phyloP scores from a whole-genome alignment of 2,888 invertebrate species.

The Nipponacmea schrenckii region DNA sequence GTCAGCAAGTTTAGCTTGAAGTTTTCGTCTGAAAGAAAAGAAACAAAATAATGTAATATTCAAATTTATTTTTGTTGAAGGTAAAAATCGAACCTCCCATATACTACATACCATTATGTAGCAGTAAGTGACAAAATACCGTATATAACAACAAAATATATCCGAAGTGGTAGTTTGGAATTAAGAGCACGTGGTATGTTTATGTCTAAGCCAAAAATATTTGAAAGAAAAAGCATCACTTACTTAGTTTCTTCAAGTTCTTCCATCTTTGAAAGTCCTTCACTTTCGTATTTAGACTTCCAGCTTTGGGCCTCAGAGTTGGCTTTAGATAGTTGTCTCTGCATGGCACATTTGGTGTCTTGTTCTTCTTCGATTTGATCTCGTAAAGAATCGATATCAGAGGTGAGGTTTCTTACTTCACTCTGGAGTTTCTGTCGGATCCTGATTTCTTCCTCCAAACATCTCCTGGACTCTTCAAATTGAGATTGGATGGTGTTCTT shows the following conservation, averaged over 20 bases:
- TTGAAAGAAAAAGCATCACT: neutral
- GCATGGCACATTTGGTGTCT: conserved; percentile 97
- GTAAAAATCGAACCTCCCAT: too few species aligned
- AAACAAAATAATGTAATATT: neutral
- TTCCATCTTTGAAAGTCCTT: conserved; percentile 70
- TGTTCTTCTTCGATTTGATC: conserved; percentile 99
- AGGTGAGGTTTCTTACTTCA: conserved; percentile 98
- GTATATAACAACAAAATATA: too few species aligned
- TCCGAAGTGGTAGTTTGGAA: too few species aligned
- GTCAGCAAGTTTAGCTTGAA: conserved; percentile 95
- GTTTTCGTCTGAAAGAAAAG: conserved; percentile 70
- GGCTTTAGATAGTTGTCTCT: conserved; percentile 97
- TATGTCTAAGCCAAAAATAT: too few species aligned
- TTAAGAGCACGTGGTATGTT: too few species aligned
- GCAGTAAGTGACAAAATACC: too few species aligned
- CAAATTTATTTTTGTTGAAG: too few species aligned
- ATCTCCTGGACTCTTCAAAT: conserved; percentile 96
- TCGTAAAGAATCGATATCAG: conserved; percentile 97
- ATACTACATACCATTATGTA: too few species aligned
- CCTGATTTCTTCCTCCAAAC: conserved; percentile 91
- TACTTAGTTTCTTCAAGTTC: conserved; percentile 68
- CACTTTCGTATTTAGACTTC: conserved; percentile 98
- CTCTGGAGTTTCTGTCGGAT: conserved; percentile 58
- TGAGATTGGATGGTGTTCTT: conserved; percentile 93
- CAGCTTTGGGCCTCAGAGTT: conserved; percentile 96